A percentile compares a stretch with the other conserved stretches of the same genome.
phyloP scores from a whole-genome alignment of 64 coral and sea anemone species.

The Hydrozoanthus tunicans region DNA sequence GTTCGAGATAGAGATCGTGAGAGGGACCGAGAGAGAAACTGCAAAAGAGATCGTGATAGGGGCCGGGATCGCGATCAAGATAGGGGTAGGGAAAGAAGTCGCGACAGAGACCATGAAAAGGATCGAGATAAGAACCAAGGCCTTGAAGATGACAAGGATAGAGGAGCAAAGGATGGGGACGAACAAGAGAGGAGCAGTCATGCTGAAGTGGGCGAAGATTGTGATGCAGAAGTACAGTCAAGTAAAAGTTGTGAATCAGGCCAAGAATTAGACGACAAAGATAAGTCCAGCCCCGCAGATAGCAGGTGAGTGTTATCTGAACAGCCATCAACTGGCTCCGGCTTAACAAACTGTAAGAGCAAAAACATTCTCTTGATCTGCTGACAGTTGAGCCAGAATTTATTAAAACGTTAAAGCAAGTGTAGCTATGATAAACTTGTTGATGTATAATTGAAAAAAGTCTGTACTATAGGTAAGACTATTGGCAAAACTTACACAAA shows the following conservation, averaged over 20 bases:
- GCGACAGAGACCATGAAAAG: conserved; percentile 27
- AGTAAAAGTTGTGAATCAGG: conserved; percentile 11
- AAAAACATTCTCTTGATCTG: not conserved
- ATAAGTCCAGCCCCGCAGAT: conserved; percentile 84
- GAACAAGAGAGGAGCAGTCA: conserved; percentile 1
- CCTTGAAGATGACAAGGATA: conserved; percentile 14
- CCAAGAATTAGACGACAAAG: conserved; percentile 71
- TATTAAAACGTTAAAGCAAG: not conserved
- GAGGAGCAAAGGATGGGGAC: conserved; percentile 8
- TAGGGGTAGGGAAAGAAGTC: conserved; percentile 30
- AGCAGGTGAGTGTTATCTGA: conserved; percentile 82
- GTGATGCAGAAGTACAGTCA: conserved; percentile 21
- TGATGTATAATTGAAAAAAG: not conserved
- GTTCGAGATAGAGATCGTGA: conserved; percentile 39
- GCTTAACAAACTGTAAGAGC: not conserved
- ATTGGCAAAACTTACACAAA: not conserved
- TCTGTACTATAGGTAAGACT: not conserved
- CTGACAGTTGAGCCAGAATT: not conserved
- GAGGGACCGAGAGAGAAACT: not conserved
- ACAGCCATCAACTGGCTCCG: not conserved
- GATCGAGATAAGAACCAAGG: conserved; percentile 11
- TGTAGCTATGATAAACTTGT: not conserved
- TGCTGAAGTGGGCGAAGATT: conserved; percentile 24
- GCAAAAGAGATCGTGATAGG: conserved; percentile 41
- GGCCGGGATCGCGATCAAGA: conserved; percentile 23